These are phyloP conservation scores for Bembecia ichneumoniformis DNA, from an alignment of 2,888 invertebrate species.

Conservation along the genomic window DNA sequence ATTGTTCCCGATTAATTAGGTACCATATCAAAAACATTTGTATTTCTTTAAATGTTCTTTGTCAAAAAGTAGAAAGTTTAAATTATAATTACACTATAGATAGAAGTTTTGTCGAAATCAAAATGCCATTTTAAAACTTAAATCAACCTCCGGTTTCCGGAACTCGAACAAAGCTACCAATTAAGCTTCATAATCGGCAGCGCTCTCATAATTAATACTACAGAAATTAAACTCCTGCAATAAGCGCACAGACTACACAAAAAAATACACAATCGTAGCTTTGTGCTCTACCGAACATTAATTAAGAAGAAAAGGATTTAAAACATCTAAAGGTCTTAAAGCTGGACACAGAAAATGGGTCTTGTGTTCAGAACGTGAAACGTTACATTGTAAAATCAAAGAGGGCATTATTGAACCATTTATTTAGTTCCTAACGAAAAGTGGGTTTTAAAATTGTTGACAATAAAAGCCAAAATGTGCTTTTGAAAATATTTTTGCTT, in stretches of 20 bases:
- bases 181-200: constrained; percentile 53
- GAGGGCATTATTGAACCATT: constrained; percentile 24
- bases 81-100: too few species aligned
- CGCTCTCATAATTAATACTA: constrained; percentile 59
- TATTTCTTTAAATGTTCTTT: background rate
- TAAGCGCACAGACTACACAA: constrained; percentile 22
- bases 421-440: constrained; percentile 30
- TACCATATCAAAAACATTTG: too few species aligned
- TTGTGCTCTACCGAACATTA: constrained; percentile 60
- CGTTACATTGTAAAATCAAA: constrained; percentile 15
- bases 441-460: constrained; percentile 29
- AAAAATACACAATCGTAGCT: constrained; percentile 57
- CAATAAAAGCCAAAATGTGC: background rate
- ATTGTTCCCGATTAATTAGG: too few species aligned
- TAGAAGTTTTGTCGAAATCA: background rate
- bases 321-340: constrained; percentile 31
- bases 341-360: constrained; percentile 18
- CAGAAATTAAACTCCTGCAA: constrained; percentile 55
- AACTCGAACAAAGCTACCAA: constrained; percentile 49
- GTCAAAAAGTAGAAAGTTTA: background rate
- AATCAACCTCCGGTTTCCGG: constrained; percentile 34
- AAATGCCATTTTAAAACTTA: constrained; percentile 35
- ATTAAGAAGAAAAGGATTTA: constrained; percentile 51
- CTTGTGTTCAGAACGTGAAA: constrained; percentile 17
- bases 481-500: background rate